Evolutionary conservation across 1,140 invertebrate species (phyloP), one percentile per base, ranked within the genome.

Genomic region (Popillia japonica): DNA sequence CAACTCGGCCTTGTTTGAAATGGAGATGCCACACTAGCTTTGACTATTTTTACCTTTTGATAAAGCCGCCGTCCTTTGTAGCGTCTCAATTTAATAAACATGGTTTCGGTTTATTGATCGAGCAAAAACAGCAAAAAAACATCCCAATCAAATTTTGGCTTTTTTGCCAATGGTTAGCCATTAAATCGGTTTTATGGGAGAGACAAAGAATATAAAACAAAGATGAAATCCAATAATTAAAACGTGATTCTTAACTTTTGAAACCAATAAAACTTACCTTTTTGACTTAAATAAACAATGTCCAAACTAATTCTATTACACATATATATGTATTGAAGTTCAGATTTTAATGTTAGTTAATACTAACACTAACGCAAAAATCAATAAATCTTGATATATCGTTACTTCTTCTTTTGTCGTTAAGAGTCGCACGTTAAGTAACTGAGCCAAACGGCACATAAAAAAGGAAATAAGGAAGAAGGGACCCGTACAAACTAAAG

Each of bases 1-100:
- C 6, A 22, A 10, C 22, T 27, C 61, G 61, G 10, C 11, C 61
- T 68, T 68, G 11, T 68, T 68, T 68, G 61, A 68, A 22, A 68
- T 68, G 61, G 17, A 68, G 61, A 68, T 68, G 61, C 27, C 22
- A 68, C 61, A 68, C 22, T 68, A 55, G 48, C 48, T 14, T 17
- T 14, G 61, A 27, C 61, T 68, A 68, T 68, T 68, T 68, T 68
- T 68, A 34, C 61, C 61, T 23, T 34, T 68, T 68, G 8, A 17
- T 27, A 10, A 8, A 55, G 2, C 48, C 6, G 48, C 48, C 20
- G 20, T 10, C 61, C 61, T 68, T 68, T 68, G 61, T 68, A 22
- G 61, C 22, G 22, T 22, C n/a, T 61, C 61, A 68, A 68, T 68
- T 22, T 68, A 68, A 68, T 27, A 68, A n/a, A 34, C 20, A 68